phyloP scores from a whole-genome alignment of 1,140 invertebrate genomes.

The Cydia pomonella region DNA sequence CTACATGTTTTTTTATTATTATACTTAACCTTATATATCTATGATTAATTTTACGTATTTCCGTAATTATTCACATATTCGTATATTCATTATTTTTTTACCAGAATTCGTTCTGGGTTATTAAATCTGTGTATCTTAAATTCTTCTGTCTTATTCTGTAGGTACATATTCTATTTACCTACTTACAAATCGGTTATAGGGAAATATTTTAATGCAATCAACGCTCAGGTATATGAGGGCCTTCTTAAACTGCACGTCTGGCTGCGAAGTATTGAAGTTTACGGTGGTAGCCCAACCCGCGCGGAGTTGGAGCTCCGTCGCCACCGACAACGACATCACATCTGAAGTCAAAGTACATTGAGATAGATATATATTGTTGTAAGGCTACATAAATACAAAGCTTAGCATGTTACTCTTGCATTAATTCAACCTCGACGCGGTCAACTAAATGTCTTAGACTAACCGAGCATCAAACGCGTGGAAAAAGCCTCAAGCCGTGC shows the following conservation, averaged over 20 bases:
- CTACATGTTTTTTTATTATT: too few species aligned
- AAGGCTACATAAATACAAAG: too few species aligned
- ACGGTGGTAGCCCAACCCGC: conserved; percentile 55
- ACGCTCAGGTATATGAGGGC: conserved; percentile 60
- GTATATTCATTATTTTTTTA: too few species aligned
- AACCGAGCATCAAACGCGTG: conserved; percentile 59
- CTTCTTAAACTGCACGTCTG: conserved; percentile 67
- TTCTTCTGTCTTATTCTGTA: too few species aligned
- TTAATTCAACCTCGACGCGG: too few species aligned
- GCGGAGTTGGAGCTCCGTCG: conserved; percentile 57
- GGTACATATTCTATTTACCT: neutral
- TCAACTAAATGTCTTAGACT: neutral
- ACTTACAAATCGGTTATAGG: conserved; percentile 61
- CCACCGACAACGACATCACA: conserved; percentile 58
- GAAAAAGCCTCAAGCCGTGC: conserved; percentile 50
- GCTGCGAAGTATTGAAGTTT: conserved; percentile 53
- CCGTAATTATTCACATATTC: too few species aligned
- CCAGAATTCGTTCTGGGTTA: too few species aligned
- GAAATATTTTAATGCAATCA: conserved; percentile 54
- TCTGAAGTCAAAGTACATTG: conserved; percentile 46
- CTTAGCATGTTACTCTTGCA: too few species aligned
- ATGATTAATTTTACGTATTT: too few species aligned
- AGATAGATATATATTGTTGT: too few species aligned
- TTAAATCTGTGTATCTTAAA: too few species aligned
- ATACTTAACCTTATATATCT: too few species aligned